Evolutionary conservation across 2,797 vertebrate genomes (phyloP).

Genomic region (Pseudochirops cupreus): DNA sequence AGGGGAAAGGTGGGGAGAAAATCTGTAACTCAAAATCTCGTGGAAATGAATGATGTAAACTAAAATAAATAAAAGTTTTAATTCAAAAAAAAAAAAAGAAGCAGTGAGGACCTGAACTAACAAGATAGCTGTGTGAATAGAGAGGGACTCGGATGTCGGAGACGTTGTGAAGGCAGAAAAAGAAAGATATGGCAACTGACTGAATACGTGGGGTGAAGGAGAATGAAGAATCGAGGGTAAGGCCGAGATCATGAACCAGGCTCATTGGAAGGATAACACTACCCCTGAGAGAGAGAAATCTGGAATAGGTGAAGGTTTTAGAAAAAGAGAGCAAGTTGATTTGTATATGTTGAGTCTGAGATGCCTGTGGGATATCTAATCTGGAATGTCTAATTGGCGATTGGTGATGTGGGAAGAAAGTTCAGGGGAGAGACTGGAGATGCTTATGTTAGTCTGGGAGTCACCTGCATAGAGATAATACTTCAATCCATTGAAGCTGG

Average conservation of each 20-base stretch:
- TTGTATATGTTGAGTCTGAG: not conserved
- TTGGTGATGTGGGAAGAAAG: not conserved
- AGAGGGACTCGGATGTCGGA: too few relatives aligned
- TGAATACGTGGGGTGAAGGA: not conserved
- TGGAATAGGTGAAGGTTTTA: not conserved
- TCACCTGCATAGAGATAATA: not conserved
- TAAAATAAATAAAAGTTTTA: too few relatives aligned
- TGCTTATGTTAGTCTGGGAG: not conserved
- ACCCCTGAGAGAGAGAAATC: not conserved
- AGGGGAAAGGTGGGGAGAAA: too few relatives aligned
- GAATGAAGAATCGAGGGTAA: not conserved
- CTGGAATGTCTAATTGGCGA: not conserved
- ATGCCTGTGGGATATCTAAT: not conserved
- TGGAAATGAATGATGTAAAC: too few relatives aligned
- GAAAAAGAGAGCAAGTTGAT: not conserved
- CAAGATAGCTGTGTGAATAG: too few relatives aligned
- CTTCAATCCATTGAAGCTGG: not conserved
- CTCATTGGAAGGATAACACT: not conserved
- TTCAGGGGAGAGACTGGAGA: too few relatives aligned
- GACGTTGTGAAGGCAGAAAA: too few relatives aligned
- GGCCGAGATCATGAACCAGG: not conserved
- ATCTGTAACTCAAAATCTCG: too few relatives aligned
- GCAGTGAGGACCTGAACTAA: too few relatives aligned
- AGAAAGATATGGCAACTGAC: too few relatives aligned
- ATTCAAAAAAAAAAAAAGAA: too few relatives aligned